A percentile compares a stretch with the other conserved stretches of the same genome.
Conservation (phyloP, 2,888 invertebrate species). For the Oasisia sp. region DNA sequence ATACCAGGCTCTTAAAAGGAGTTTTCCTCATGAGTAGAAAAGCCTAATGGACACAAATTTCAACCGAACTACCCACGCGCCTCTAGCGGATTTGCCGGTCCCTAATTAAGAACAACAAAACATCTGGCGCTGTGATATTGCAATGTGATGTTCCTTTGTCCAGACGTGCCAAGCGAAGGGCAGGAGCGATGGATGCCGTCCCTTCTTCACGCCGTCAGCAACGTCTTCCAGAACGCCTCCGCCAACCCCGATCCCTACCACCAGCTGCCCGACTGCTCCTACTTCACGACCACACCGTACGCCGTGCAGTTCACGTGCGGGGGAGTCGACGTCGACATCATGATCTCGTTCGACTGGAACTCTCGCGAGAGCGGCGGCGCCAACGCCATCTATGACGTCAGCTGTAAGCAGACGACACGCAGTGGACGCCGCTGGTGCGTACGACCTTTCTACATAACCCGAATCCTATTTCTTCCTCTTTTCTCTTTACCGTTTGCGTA, state of each 20-base stretch:
- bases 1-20: too few relatives aligned
- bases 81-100: too few relatives aligned
- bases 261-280: slow-evolving; percentile 39
- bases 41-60: too few relatives aligned
- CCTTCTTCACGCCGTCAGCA: slow-evolving; percentile 38
- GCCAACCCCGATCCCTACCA: slow-evolving; percentile 38
- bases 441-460: not conserved
- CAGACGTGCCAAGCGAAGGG: slow-evolving; percentile 41
- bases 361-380: slow-evolving; percentile 34
- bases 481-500: not conserved
- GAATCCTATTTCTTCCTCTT: not conserved
- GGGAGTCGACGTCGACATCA: slow-evolving; percentile 42
- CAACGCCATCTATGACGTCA: slow-evolving; percentile 34
- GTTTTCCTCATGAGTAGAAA: too few relatives aligned
- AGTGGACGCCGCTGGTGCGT: slow-evolving; percentile 35
- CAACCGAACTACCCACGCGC: too few relatives aligned
- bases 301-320: slow-evolving; percentile 41
- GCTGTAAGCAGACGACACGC: slow-evolving; percentile 33
- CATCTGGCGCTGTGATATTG: not conserved
- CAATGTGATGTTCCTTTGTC: not conserved
- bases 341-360: slow-evolving; percentile 41
- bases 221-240: slow-evolving; percentile 36
- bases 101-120: not conserved
- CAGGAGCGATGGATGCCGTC: slow-evolving; percentile 41
- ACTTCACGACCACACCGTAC: slow-evolving; percentile 35